Conservation (phyloP, 2,888 invertebrate species). For the Acleris laterana region DNA sequence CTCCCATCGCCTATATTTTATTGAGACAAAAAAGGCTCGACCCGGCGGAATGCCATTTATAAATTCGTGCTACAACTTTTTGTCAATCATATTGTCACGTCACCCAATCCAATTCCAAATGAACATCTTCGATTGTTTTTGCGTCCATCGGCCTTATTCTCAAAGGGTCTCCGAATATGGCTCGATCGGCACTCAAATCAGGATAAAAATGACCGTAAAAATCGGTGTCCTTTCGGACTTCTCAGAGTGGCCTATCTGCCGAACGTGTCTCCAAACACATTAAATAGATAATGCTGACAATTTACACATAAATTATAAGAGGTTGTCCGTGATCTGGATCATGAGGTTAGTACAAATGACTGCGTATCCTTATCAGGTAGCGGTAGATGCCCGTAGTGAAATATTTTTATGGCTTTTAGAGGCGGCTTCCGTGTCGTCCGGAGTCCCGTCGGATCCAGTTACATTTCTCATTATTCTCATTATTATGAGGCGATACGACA, state of each 20-base stretch:
- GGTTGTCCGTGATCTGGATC: constrained; percentile 56
- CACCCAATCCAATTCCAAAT: constrained; percentile 53
- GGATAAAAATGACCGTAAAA: constrained; percentile 52
- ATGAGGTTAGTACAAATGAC: constrained; percentile 74
- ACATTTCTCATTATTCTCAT: constrained; percentile 57
- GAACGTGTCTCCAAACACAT: constrained; percentile 62
- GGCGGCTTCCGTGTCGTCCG: constrained; percentile 72
- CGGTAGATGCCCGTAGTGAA: constrained; percentile 70
- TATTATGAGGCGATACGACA: constrained; percentile 57
- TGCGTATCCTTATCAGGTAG: constrained; percentile 81
- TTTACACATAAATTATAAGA: constrained; percentile 68
- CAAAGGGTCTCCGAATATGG: constrained; percentile 52
- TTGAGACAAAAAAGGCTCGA: constrained; percentile 66
- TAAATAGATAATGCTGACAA: constrained; percentile 54
- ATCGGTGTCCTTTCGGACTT: constrained; percentile 48
- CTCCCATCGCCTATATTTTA: constrained; percentile 68
- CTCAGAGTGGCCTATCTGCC: constrained; percentile 56
- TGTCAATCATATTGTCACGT: constrained; percentile 64
- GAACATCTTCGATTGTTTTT: constrained; percentile 57
- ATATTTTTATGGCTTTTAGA: constrained; percentile 76
- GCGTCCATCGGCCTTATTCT: constrained; percentile 47
- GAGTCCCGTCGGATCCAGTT: constrained; percentile 64
- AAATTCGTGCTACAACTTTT: constrained; percentile 56
- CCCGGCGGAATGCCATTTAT: constrained; percentile 59
- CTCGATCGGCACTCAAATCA: constrained; percentile 40